Evolutionary conservation across 2,888 invertebrate genomes (phyloP).

Genomic region (Latrodectus hesperus): DNA sequence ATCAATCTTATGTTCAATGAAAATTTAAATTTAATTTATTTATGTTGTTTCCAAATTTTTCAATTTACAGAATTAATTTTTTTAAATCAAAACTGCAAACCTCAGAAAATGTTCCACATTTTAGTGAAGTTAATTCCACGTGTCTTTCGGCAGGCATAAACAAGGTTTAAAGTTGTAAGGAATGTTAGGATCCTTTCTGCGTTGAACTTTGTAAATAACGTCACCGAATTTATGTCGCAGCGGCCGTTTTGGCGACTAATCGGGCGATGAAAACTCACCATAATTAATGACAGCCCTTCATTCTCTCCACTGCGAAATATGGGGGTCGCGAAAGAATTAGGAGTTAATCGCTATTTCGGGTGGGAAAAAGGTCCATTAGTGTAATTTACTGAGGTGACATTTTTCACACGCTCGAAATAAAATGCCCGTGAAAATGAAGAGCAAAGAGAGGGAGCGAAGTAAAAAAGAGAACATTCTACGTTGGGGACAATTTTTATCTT

Average conservation of each 20-base stretch:
- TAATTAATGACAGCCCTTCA: constrained; percentile 37
- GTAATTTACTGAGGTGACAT: constrained; percentile 64
- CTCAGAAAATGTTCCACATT: neutral
- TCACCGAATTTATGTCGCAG: constrained; percentile 34
- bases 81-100: too few relatives aligned
- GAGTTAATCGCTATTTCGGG: constrained; percentile 69
- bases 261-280: constrained; percentile 37
- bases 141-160: constrained; percentile 17
- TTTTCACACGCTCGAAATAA: constrained; percentile 68
- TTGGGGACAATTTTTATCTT: neutral
- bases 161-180: constrained; percentile 23
- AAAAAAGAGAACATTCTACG: neutral
- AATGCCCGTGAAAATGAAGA: constrained; percentile 51
- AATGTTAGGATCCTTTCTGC: neutral
- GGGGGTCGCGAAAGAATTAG: constrained; percentile 65
- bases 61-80: too few relatives aligned
- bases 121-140: neutral
- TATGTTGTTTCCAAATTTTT: too few relatives aligned
- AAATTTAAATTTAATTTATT: too few relatives aligned
- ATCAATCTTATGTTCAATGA: too few relatives aligned
- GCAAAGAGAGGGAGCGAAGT: neutral
- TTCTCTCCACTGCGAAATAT: neutral
- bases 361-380: constrained; percentile 53
- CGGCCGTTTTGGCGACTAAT: constrained; percentile 50
- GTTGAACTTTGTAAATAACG: constrained; percentile 34